Conservation (phyloP, 2,888 invertebrate genomes). For the Helicoverpa assulta region DNA sequence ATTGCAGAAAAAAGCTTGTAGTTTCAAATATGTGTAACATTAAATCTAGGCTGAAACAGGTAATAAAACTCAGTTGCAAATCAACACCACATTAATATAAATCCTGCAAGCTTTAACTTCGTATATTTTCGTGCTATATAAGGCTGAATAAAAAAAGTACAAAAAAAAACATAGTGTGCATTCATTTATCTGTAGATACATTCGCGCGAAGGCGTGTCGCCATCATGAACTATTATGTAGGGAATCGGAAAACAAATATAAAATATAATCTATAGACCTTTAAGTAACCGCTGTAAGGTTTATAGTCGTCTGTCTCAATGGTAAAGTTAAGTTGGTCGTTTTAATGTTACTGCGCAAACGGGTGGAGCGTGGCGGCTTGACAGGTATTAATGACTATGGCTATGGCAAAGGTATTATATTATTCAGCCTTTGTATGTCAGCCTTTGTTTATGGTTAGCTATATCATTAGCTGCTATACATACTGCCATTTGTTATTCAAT, state of each 20-base stretch:
- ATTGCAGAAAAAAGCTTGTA: conserved; percentile 9
- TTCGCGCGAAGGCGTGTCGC: conserved; percentile 54
- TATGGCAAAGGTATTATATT: conserved; percentile 50
- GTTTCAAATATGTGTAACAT: no score
- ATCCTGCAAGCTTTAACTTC: background rate
- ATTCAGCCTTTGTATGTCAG: conserved; percentile 48
- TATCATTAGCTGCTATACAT: conserved; percentile 36
- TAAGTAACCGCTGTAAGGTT: conserved; percentile 58
- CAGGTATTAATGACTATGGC: conserved; percentile 85
- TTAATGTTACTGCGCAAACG: conserved; percentile 82
- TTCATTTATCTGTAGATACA: conserved; percentile 48
- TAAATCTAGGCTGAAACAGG: no score
- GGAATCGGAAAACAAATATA: conserved; percentile 46
- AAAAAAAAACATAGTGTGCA: conserved; percentile 39
- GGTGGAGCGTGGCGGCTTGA: conserved; percentile 80
- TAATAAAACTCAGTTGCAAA: background rate
- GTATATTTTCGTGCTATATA: background rate
- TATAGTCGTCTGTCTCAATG: conserved; percentile 37
- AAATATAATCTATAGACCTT: conserved; percentile 28
- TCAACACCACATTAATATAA: background rate
- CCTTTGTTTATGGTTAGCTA: conserved; percentile 51
- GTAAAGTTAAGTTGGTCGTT: conserved; percentile 48
- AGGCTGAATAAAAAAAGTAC: conserved; percentile 25
- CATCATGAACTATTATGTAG: conserved; percentile 54
- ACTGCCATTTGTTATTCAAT: conserved; percentile 47